Conservation (phyloP, 2,888 invertebrate genomes). For the Nezara viridula region DNA sequence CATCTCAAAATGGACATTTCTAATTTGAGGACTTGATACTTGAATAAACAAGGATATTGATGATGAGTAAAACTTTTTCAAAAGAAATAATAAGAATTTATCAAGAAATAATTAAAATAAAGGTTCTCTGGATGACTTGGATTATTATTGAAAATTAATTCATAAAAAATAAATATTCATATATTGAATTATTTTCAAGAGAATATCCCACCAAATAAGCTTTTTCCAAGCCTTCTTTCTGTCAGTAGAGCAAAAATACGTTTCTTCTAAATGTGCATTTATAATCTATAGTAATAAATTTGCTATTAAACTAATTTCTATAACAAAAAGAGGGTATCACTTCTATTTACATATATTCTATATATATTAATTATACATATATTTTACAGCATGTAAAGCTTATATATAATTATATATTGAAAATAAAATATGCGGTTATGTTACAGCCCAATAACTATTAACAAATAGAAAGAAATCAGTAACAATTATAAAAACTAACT, state of each 20-base stretch:
- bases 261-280: no score
- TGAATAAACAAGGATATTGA: neutral
- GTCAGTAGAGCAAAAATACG: neutral
- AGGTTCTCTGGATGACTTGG: neutral
- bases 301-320: neutral
- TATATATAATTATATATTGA: neutral
- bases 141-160: neutral
- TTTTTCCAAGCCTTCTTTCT: neutral
- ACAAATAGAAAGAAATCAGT: neutral
- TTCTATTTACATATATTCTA: neutral
- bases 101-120: neutral
- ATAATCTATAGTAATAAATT: no score
- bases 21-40: neutral
- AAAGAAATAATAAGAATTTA: neutral
- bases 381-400: neutral
- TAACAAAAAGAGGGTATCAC: neutral
- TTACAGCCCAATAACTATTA: neutral
- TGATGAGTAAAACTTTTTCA: neutral
- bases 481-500: conserved; percentile 10
- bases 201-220: neutral
- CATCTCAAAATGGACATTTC: neutral
- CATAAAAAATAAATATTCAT: neutral
- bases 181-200: no score
- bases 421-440: neutral
- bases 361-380: neutral